Base-by-base conservation (phyloP, 2,888 invertebrate genomes). In the Teleogryllus oceanicus region DNA sequence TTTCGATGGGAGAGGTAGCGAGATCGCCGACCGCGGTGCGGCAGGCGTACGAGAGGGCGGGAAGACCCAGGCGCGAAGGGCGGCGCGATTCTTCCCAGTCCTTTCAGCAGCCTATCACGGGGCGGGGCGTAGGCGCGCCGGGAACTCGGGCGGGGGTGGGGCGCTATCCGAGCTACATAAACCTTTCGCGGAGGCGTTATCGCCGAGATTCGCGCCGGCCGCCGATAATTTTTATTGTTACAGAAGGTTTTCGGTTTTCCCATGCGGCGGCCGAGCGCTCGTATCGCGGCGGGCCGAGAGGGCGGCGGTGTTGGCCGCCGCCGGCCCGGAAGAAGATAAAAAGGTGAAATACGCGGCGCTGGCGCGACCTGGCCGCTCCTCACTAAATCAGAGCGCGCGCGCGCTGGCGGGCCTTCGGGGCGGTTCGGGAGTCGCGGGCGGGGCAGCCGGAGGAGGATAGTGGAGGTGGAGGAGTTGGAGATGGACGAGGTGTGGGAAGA, bases 241-340 rank as follows among this genome's bases (percentile, higher is more conserved):
- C 62, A 62, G 62, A 62, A 24, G 62, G 62, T 62, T 62, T 62
- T 62, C 13, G 62, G 62, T 18, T 62, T 12, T 62, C 62, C 62
- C 62, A 18, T 2, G 24, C 24, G 24, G 24, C 12, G 62, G 62
- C 12, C 62, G 62, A 62, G 62, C 24, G 24, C 24, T 24, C 62
- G 62, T 62, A 62, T 62, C 62, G 62, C 62, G 62, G 62, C 62
- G 62, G 62, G 24, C 62, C 12, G 62, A 16, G 62, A 16, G 62
- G 62, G 62, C 62, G 13, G 62, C 18, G 62, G 62, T 18, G 13
- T 2, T 18, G 13, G 62, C 62, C 62, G 74, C 20, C 78, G 74
- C 62, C 74, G 62, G 49, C 80, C 80, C 78, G 80, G 80, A 80
- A 81, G 13, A 78, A 81, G 81, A 81, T 81, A 81, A 81, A 81